A percentile compares a stretch with the other conserved stretches of the same genome.
phyloP scores from a whole-genome alignment of 1,140 invertebrate species.

The Radopholus similis region DNA sequence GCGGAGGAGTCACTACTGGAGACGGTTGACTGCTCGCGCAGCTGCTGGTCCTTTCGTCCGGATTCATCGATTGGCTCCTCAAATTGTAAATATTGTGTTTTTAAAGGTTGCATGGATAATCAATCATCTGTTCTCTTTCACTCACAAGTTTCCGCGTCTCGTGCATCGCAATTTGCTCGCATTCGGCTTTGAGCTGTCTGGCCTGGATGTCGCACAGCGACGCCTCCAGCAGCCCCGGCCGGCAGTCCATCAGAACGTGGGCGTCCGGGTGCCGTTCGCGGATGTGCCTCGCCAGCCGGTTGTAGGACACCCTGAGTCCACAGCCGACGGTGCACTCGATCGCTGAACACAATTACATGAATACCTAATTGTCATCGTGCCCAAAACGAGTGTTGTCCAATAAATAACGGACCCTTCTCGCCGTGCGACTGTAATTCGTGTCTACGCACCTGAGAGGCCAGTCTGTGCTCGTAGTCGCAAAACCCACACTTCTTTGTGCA shows the following conservation, averaged over 20 bases:
- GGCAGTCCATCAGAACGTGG: too few species aligned
- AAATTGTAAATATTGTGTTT: too few species aligned
- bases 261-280: conserved; percentile 16
- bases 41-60: background rate
- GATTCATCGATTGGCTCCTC: background rate
- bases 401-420: conserved; percentile 15
- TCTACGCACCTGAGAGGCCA: conserved; percentile 1
- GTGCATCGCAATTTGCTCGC: too few species aligned
- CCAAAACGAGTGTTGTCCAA: too few species aligned
- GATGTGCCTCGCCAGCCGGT: conserved; percentile 7
- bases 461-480: conserved; percentile 4
- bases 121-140: too few species aligned
- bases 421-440: conserved; percentile 15
- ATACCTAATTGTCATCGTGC: background rate
- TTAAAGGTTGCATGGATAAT: too few species aligned
- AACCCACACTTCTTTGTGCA: background rate
- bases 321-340: conserved; percentile 25
- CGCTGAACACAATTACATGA: too few species aligned
- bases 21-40: background rate
- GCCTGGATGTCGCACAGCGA: too few species aligned
- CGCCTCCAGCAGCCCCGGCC: too few species aligned
- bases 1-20: background rate
- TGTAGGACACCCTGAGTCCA: conserved; percentile 10
- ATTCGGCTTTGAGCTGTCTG: too few species aligned
- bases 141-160: too few species aligned